Conservation (phyloP, 2,113 vertebrate genomes). For the Athene cunicularia region DNA sequence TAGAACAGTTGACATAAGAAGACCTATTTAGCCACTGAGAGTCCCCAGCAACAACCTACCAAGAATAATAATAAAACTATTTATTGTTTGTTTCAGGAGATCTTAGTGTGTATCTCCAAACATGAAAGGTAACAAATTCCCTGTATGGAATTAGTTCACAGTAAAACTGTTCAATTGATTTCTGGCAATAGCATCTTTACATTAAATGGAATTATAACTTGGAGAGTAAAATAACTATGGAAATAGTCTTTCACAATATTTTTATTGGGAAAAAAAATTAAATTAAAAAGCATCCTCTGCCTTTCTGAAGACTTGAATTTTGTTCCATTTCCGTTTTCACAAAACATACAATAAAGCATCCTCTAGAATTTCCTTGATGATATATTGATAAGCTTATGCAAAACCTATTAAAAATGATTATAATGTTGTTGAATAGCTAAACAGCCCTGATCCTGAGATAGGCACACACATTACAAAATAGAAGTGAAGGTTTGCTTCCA, state of each 20-base stretch:
- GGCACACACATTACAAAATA: neutral
- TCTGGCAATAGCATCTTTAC: neutral
- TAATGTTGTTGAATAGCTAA: neutral
- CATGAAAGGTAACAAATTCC: neutral
- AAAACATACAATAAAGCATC: neutral
- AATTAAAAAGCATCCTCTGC: neutral
- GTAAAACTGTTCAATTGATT: neutral
- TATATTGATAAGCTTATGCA: neutral
- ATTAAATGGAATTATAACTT: neutral
- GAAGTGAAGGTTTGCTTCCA: neutral
- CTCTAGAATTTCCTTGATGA: neutral
- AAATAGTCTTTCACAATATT: neutral
- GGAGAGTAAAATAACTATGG: neutral
- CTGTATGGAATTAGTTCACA: neutral
- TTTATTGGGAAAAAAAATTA: neutral
- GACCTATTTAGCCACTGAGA: neutral
- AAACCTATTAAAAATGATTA: neutral
- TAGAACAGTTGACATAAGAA: neutral
- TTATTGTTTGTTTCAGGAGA: neutral
- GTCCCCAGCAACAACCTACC: neutral
- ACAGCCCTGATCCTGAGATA: neutral
- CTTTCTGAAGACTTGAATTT: neutral
- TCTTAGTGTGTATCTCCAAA: neutral
- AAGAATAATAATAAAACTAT: neutral
- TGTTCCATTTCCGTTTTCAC: neutral